These are phyloP conservation scores for Amphipoea oculea DNA, from an alignment of 2,888 invertebrate genomes.

Conservation along the genomic window DNA sequence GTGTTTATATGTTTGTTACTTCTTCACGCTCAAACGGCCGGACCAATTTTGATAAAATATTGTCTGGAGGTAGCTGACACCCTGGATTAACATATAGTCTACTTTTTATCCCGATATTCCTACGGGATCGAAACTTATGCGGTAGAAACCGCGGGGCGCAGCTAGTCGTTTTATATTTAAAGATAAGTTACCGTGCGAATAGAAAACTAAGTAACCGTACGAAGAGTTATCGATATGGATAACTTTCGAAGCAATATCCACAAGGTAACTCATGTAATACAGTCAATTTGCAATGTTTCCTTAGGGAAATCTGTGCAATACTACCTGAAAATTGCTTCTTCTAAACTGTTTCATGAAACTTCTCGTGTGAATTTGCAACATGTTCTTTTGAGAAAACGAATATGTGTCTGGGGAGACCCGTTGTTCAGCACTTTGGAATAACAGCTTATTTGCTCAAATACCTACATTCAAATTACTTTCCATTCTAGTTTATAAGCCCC, in stretches of 20 bases:
- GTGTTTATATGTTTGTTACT: too few relatives aligned
- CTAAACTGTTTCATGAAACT: slow-evolving; percentile 18
- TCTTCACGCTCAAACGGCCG: too few relatives aligned
- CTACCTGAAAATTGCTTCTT: slow-evolving; percentile 19
- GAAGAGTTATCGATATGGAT: not conserved
- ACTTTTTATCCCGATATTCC: too few relatives aligned
- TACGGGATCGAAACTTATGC: too few relatives aligned
- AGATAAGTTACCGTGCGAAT: not conserved
- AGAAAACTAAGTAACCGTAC: too few relatives aligned
- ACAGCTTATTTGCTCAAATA: not conserved
- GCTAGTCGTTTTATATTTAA: not conserved
- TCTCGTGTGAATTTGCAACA: slow-evolving; percentile 18
- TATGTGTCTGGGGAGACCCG: slow-evolving; percentile 9
- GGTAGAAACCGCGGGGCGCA: too few relatives aligned
- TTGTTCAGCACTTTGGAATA: not conserved
- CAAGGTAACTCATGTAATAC: not conserved
- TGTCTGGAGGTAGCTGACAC: too few relatives aligned
- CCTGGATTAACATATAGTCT: too few relatives aligned
- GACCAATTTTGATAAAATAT: too few relatives aligned
- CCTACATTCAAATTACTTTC: not conserved
- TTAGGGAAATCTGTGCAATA: slow-evolving; percentile 9
- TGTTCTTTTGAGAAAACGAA: not conserved
- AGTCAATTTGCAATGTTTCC: slow-evolving; percentile 12
- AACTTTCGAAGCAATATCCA: not conserved
- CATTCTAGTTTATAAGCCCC: not conserved